Evolutionary conservation across 2,888 invertebrate genomes (phyloP).

Genomic region (Phyllotreta cruciferae): DNA sequence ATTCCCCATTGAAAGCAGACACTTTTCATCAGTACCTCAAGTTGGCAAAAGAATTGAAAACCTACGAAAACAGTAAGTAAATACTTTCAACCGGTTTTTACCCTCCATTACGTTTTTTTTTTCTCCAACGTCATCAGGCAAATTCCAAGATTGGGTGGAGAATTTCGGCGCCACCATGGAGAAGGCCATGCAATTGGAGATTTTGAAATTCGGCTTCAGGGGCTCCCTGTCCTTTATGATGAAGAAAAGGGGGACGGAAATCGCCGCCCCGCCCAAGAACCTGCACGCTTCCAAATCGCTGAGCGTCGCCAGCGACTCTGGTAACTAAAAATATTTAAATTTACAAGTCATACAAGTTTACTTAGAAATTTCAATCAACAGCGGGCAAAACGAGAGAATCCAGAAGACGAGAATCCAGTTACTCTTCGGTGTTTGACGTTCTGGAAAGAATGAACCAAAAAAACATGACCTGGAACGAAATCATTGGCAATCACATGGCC

Average conservation of each 20-base stretch:
- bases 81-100: too few relatives aligned
- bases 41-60: constrained; percentile 76
- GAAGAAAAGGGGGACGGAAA: neutral
- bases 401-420: too few relatives aligned
- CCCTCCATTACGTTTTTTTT: neutral
- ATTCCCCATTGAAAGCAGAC: constrained; percentile 75
- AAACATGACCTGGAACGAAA: constrained; percentile 70
- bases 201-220: constrained; percentile 64
- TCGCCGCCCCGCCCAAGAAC: too few relatives aligned
- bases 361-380: too few relatives aligned
- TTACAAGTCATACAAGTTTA: too few relatives aligned
- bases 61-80: constrained; percentile 60
- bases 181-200: constrained; percentile 72
- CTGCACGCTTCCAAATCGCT: too few relatives aligned
- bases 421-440: constrained; percentile 21
- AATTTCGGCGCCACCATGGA: constrained; percentile 70
- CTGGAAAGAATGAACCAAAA: constrained; percentile 52
- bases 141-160: constrained; percentile 75
- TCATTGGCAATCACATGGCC: constrained; percentile 71
- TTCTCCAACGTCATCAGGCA: constrained; percentile 49
- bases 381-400: too few relatives aligned
- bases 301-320: constrained; percentile 3
- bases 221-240: neutral
- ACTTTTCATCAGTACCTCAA: constrained; percentile 81
- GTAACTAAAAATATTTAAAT: neutral